Evolutionary conservation across 2,113 vertebrate species (phyloP), one percentile per base, ranked within the genome.

Genomic region (Trichomycterus rosablanca): DNA sequence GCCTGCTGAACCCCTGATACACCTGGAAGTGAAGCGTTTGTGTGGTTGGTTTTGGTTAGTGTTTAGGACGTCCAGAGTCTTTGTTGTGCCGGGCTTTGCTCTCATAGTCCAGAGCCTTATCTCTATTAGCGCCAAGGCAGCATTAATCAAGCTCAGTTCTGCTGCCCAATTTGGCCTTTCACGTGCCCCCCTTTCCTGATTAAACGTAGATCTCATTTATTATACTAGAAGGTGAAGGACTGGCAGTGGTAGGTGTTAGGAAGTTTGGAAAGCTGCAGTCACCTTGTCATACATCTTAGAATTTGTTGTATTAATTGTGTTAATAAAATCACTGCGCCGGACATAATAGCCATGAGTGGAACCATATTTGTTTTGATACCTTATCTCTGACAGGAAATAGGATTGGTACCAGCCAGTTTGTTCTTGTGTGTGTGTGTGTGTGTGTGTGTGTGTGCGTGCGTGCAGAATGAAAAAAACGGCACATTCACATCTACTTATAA

Each of bases 301-400:
- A 70, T 70, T 48, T 54, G 18, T 34, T 23, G 10, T 6, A 3
- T 11, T 55, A 19, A 43, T 22, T 42, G 49, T 54, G 15, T 14
- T 55, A 55, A 65, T 65, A 51, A 34, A 54, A 37, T 66, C 48
- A 26, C 34, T 42, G 44, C 44, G 15, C n/a, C n/a, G n/a, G n/a
- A n/a, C n/a, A n/a, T n/a, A n/a, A n/a, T n/a, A n/a, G n/a, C n/a
- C n/a, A n/a, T n/a, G 15, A 42, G 67, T 66, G 61, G 74, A 72
- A 65, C 53, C 19, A 79, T 83, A 83, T 83, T 81, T 70, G 74
- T 66, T 77, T 78, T 76, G 72, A 82, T 83, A 83, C 81, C 72
- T 78, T 80, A 80, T n/a, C n/a, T n/a, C n/a, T n/a, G n/a, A n/a
- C n/a, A n/a, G n/a, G n/a, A n/a, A n/a, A n/a, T n/a, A n/a, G n/a